phyloP scores from a whole-genome alignment of 1,140 invertebrate species.

The Lanistes nyassanus region DNA sequence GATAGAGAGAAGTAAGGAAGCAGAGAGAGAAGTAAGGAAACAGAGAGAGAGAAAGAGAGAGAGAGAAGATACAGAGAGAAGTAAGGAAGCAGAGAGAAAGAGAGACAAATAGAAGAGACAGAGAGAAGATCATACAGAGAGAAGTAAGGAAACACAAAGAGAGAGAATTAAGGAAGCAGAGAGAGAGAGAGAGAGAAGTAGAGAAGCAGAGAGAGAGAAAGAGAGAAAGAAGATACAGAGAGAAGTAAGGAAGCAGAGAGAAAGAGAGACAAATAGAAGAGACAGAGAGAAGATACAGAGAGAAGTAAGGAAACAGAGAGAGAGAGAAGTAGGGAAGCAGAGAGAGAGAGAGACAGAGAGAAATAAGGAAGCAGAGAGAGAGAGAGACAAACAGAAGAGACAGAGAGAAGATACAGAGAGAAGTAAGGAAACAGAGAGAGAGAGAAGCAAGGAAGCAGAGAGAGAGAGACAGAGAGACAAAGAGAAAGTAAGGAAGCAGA shows the following conservation, averaged over 20 bases:
- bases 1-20: neutral
- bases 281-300: neutral
- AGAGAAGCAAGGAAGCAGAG: neutral
- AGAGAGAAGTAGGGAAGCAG: neutral
- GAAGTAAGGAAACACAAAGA: no score
- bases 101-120: neutral
- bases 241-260: neutral
- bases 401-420: neutral
- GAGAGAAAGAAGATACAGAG: neutral
- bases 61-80: neutral
- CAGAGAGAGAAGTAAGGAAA: neutral
- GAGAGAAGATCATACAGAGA: neutral
- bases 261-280: neutral
- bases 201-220: neutral
- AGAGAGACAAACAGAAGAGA: neutral
- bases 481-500: neutral
- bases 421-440: neutral
- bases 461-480: conserved; percentile 7
- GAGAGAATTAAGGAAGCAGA: neutral
- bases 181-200: no score
- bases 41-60: neutral
- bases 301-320: neutral
- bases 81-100: neutral
- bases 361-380: neutral
- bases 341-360: no score